Evolutionary conservation across 2,113 vertebrate genomes (phyloP).

Genomic region (Ctenodactylus gundi): DNA sequence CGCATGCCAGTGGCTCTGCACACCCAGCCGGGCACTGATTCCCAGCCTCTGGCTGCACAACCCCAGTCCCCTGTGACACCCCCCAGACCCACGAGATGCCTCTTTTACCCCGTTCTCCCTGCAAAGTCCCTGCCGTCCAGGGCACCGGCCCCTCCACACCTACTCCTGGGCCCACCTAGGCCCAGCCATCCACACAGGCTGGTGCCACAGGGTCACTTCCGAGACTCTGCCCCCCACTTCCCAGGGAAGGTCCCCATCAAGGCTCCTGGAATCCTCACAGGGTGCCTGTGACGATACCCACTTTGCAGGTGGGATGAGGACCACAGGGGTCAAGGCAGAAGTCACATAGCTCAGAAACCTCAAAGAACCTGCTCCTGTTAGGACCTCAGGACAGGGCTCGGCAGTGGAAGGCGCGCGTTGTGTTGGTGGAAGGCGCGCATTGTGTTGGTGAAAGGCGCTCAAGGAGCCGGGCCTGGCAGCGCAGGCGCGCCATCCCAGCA

Average conservation of each 20-base stretch:
- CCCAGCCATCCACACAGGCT: no score
- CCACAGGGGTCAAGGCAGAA: neutral
- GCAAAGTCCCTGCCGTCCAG: neutral
- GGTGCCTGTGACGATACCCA: accelerated
- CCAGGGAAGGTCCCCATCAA: no score
- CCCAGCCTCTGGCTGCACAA: neutral
- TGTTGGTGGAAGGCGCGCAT: neutral
- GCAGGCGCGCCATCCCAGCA: no score
- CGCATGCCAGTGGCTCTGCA: accelerated
- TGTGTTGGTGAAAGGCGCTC: neutral
- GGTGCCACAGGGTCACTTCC: no score
- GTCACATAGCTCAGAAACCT: neutral
- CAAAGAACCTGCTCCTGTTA: neutral
- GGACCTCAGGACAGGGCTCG: neutral
- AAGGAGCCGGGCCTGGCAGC: no score
- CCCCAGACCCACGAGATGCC: neutral
- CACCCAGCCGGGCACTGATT: neutral
- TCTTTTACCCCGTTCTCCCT: neutral
- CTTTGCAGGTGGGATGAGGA: neutral
- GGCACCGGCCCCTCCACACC: accelerated
- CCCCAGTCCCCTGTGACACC: neutral
- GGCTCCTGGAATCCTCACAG: no score
- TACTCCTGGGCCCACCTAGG: no score
- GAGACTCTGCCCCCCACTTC: no score
- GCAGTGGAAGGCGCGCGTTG: accelerated